Percentiles rank a stretch among this genome's conserved stretches.
Evolutionary conservation across 2,113 vertebrate species (phyloP).

Genomic region (Alces alces): DNA sequence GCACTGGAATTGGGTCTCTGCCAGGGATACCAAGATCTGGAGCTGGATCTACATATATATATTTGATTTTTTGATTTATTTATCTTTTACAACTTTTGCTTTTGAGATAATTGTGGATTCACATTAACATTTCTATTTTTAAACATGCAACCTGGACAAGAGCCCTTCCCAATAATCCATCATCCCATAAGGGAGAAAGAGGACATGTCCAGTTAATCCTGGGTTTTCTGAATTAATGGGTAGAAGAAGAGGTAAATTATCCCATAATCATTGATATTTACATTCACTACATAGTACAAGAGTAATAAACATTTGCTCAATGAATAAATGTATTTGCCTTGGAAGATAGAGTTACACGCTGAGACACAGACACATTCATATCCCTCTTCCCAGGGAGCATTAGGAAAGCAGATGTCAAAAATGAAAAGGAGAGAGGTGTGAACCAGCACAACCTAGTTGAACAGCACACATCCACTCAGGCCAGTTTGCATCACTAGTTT

Average conservation of each 20-base stretch:
- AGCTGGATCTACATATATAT: neutral
- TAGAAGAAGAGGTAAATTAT: neutral
- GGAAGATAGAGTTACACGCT: neutral
- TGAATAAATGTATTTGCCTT: neutral
- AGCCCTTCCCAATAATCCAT: neutral
- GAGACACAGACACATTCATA: neutral
- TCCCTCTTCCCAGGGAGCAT: neutral
- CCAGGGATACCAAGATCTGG: neutral
- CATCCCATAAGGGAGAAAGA: neutral
- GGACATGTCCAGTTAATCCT: neutral
- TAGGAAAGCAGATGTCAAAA: neutral
- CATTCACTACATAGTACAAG: neutral
- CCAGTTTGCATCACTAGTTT: neutral
- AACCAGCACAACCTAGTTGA: neutral
- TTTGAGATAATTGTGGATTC: neutral
- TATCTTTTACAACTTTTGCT: neutral
- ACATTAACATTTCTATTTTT: neutral
- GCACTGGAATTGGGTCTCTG: neutral
- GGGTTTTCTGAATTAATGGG: slow-evolving; percentile 4
- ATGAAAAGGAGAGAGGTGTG: neutral
- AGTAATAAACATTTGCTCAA: slow-evolving; percentile 3
- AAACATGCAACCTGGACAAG: neutral
- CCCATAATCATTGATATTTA: neutral
- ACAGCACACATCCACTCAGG: neutral
- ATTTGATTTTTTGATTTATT: neutral